Percentiles rank a stretch among this genome's conserved stretches.
Evolutionary conservation across 1,140 invertebrate species (phyloP).

Genomic region (Cylas formicarius): DNA sequence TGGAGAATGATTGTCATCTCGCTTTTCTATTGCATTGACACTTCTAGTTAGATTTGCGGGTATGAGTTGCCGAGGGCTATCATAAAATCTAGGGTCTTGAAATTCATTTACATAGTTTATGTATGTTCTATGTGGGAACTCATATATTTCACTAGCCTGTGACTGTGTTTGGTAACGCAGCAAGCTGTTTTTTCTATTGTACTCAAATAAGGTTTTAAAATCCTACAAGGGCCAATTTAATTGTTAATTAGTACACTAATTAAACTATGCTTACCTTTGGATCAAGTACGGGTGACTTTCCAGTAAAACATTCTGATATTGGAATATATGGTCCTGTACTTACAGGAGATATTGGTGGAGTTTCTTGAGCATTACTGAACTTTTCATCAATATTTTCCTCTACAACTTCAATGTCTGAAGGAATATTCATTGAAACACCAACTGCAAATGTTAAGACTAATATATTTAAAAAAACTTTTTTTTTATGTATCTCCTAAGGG

Average conservation of each 20-base stretch:
- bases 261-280: constrained; percentile 20
- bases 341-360: constrained; percentile 36
- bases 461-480: constrained; percentile 3
- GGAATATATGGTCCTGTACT: constrained; percentile 62
- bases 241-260: background rate
- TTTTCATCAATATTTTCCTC: constrained; percentile 22
- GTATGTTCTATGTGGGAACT: constrained; percentile 17
- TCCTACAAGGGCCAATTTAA: constrained; percentile 28
- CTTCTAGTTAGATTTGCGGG: constrained; percentile 8
- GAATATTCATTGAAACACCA: constrained; percentile 12
- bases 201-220: constrained; percentile 27
- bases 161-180: constrained; percentile 9
- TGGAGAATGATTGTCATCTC: constrained; percentile 37
- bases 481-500: too few species aligned
- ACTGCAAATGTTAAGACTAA: constrained; percentile 5
- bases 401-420: constrained; percentile 25
- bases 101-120: constrained; percentile 30
- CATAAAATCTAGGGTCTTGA: constrained; percentile 48
- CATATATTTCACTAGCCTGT: constrained; percentile 30
- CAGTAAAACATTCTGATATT: constrained; percentile 85
- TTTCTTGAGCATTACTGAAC: constrained; percentile 18
- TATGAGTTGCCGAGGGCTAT: constrained; percentile 44
- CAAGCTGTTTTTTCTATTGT: constrained; percentile 22
- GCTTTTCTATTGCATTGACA: constrained; percentile 18
- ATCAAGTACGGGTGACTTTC: constrained; percentile 42